Conservation (phyloP, 2,113 vertebrate genomes). For the Thamnophis sirtalis region DNA sequence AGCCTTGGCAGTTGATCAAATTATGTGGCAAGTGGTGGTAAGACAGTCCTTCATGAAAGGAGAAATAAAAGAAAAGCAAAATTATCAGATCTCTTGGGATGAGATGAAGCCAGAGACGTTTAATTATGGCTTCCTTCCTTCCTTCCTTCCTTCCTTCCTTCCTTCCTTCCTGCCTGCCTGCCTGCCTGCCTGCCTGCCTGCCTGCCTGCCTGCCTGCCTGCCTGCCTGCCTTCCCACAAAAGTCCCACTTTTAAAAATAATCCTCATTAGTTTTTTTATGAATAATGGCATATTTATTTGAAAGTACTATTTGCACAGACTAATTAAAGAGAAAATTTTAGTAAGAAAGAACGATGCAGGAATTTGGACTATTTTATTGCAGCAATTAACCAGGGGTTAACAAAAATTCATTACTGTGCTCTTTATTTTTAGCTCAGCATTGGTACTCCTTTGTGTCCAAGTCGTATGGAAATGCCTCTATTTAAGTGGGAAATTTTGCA, state of each 20-base stretch:
- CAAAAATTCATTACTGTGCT: conserved; percentile 35
- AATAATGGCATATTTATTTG: conserved; percentile 32
- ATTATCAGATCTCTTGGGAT: background rate
- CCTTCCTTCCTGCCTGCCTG: background rate
- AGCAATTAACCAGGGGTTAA: conserved; percentile 55
- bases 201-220: too few species aligned
- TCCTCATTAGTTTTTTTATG: conserved; percentile 40
- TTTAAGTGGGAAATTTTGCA: conserved; percentile 41
- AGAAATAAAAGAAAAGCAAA: background rate
- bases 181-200: background rate
- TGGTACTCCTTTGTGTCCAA: conserved; percentile 40
- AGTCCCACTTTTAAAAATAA: conserved; percentile 38
- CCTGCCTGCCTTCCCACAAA: conserved; percentile 35
- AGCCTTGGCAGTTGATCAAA: conserved; percentile 3
- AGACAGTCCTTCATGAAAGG: background rate
- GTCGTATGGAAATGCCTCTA: conserved; percentile 41
- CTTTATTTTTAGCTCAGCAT: conserved; percentile 45
- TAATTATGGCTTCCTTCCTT: background rate
- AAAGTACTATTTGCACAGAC: conserved; percentile 25
- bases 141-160: background rate
- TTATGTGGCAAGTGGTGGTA: background rate
- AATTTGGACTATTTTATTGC: conserved; percentile 40
- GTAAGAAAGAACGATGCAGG: conserved; percentile 35
- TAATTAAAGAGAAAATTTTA: conserved; percentile 30
- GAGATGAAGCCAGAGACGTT: conserved; percentile 1